phyloP scores from a whole-genome alignment of 2,797 vertebrate genomes.

The Picus viridis region DNA sequence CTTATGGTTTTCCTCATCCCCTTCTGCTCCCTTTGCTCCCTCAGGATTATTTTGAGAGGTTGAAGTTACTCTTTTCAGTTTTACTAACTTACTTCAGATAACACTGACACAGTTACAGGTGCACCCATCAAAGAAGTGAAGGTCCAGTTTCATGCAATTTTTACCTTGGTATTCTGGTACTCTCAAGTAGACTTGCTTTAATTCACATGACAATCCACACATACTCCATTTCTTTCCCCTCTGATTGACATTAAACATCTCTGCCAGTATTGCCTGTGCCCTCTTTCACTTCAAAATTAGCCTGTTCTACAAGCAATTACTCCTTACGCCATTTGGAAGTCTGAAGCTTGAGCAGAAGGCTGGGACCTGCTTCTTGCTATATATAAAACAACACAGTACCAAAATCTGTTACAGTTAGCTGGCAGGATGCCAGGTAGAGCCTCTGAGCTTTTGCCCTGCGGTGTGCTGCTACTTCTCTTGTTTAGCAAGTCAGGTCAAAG shows the following conservation, averaged over 20 bases:
- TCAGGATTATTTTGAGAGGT: not conserved
- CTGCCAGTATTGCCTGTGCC: slow-evolving; percentile 41
- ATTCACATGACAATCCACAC: not conserved
- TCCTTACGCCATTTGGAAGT: slow-evolving; percentile 59
- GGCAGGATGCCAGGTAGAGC: slow-evolving; percentile 30
- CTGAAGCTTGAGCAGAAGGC: slow-evolving; percentile 60
- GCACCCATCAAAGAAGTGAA: not conserved
- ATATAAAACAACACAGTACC: slow-evolving; percentile 30
- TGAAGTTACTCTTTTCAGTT: not conserved
- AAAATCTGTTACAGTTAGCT: not conserved
- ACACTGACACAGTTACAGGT: not conserved
- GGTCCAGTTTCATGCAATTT: not conserved
- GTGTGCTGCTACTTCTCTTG: not conserved
- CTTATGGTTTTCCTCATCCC: not conserved
- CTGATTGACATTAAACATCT: slow-evolving; percentile 9
- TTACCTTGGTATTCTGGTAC: not conserved
- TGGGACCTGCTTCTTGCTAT: slow-evolving; percentile 60
- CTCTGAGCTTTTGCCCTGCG: slow-evolving; percentile 1
- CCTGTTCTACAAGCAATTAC: slow-evolving; percentile 23
- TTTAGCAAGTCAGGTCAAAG: slow-evolving; percentile 15
- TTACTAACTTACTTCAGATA: not conserved
- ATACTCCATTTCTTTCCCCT: not conserved
- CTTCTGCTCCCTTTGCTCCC: not conserved
- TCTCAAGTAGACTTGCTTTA: not conserved
- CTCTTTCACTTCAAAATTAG: slow-evolving; percentile 58